Percentiles rank a stretch among this genome's conserved stretches.
Conservation (phyloP, 1,140 invertebrate species). For the Campoletis sonorensis region DNA sequence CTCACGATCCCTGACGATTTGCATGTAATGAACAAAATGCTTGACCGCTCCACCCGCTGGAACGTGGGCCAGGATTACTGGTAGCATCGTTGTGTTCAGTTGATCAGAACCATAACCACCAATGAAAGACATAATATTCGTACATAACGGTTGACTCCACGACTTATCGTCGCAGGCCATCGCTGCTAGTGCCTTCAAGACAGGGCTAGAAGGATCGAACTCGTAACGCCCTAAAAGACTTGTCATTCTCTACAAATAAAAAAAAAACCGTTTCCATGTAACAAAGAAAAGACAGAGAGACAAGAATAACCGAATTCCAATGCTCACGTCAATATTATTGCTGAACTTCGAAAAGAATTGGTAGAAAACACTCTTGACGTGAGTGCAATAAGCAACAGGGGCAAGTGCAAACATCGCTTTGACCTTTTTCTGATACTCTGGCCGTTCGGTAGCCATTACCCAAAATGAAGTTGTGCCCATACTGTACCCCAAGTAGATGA, state of each 20-base stretch:
- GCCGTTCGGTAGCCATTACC: constrained; percentile 80
- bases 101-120: constrained; percentile 77
- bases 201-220: constrained; percentile 74
- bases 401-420: constrained; percentile 77
- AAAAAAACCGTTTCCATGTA: background rate
- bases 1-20: constrained; percentile 80
- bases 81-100: constrained; percentile 79
- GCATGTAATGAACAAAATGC: constrained; percentile 87
- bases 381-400: constrained; percentile 76
- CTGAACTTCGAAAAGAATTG: constrained; percentile 59
- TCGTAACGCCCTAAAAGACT: constrained; percentile 77
- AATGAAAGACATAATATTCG: constrained; percentile 79
- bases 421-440: constrained; percentile 79
- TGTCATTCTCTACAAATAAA: constrained; percentile 63
- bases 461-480: constrained; percentile 82
- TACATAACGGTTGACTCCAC: constrained; percentile 77
- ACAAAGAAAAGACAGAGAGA: background rate
- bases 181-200: constrained; percentile 73
- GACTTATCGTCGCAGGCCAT: constrained; percentile 76
- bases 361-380: constrained; percentile 72
- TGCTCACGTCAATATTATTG: constrained; percentile 60
- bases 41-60: constrained; percentile 90
- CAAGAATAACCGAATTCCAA: background rate
- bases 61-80: constrained; percentile 86
- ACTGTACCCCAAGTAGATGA: constrained; percentile 83